Conservation (phyloP, 2,113 vertebrate species). For the Isichthys henryi region DNA sequence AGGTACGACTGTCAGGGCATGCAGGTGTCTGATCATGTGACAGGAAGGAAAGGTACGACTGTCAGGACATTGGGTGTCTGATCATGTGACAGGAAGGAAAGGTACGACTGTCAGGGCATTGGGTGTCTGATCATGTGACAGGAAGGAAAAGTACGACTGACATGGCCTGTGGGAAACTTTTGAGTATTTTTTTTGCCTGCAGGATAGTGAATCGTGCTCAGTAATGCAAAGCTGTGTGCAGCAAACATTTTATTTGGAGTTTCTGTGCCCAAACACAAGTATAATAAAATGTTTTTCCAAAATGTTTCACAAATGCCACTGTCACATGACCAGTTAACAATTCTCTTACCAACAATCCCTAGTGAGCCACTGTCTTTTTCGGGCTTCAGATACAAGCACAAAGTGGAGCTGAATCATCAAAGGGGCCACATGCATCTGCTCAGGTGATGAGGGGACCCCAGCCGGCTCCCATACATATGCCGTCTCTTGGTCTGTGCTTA, state of each 20-base stretch:
- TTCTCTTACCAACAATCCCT: not conserved
- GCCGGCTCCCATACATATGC: not conserved
- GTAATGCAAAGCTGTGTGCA: not conserved
- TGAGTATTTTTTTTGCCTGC: not conserved
- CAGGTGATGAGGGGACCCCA: conserved; percentile 59
- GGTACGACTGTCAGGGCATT: not conserved
- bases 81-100: not conserved
- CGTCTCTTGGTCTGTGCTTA: not conserved
- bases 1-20: no score
- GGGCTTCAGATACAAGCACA: conserved; percentile 71
- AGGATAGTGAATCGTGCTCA: not conserved
- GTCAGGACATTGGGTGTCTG: no score
- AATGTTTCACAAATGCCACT: not conserved
- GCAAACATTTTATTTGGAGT: not conserved
- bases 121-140: not conserved
- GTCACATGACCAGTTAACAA: not conserved
- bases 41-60: not conserved
- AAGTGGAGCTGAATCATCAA: conserved; percentile 67
- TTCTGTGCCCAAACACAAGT: not conserved
- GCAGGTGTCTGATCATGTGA: not conserved
- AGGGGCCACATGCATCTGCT: conserved; percentile 65
- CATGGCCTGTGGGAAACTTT: not conserved
- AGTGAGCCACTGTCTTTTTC: conserved; percentile 28
- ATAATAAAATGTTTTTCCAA: not conserved
- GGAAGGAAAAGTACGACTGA: not conserved